A percentile compares a stretch with the other conserved stretches of the same genome.
Conservation (phyloP, 2,888 invertebrate genomes). For the Pterostichus madidus region DNA sequence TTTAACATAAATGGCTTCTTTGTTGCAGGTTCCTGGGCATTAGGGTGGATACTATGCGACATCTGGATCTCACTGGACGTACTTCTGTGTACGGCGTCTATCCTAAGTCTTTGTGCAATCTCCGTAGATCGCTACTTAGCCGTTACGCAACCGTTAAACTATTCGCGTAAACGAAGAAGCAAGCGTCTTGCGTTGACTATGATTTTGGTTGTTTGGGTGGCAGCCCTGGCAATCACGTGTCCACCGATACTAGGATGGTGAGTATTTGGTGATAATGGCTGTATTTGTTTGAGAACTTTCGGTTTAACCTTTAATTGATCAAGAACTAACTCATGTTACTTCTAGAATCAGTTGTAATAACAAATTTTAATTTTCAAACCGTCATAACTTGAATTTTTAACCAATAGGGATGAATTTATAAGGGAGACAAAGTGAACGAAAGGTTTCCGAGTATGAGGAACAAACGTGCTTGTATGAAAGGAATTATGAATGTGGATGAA, state of each 20-base stretch:
- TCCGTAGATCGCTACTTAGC: slow-evolving; percentile 95
- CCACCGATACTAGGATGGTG: slow-evolving; percentile 96
- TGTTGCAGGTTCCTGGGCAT: slow-evolving; percentile 88
- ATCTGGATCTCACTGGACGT: slow-evolving; percentile 97
- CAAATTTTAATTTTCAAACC: too few species aligned
- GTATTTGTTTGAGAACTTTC: too few species aligned
- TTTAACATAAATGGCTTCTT: too few species aligned
- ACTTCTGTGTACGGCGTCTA: slow-evolving; percentile 95
- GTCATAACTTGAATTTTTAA: too few species aligned
- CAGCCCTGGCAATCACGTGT: slow-evolving; percentile 95
- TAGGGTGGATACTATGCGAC: slow-evolving; percentile 92
- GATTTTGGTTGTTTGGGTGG: slow-evolving; percentile 94
- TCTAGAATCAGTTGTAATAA: too few species aligned
- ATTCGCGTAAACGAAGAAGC: slow-evolving; percentile 92
- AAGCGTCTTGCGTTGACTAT: slow-evolving; percentile 91
- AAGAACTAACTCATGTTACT: too few species aligned
- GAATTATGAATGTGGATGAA: too few species aligned
- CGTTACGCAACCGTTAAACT: slow-evolving; percentile 94
- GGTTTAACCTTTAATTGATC: too few species aligned
- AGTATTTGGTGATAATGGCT: slow-evolving; percentile 72
- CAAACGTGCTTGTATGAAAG: too few species aligned
- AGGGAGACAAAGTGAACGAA: too few species aligned
- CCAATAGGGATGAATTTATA: too few species aligned
- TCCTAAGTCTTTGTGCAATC: slow-evolving; percentile 95
- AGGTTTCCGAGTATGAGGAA: too few species aligned